Base-by-base conservation (phyloP, 2,888 invertebrate genomes). In the Temnothorax ravouxi region DNA sequence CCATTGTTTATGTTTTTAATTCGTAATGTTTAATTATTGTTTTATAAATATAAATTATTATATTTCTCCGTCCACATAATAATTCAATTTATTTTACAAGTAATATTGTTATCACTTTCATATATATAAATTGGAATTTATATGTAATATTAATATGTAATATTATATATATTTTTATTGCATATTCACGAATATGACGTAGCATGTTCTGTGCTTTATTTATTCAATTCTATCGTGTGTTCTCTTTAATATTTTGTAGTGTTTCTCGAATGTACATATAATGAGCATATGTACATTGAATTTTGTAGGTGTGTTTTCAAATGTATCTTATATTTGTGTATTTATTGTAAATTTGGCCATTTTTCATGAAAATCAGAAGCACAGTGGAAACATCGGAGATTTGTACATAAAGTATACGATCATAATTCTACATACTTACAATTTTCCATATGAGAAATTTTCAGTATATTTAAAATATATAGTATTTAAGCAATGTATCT, bases 11-110 rank as follows among this genome's bases (percentile, higher is more conserved):
- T 47, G 11, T 67, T 75, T 75, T 84, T 59, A 67, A 84, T 64
- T 66, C 66, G 34, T 61, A 72, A 44, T 77, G 56, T 64, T 56
- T 75, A 47, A 34, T 66, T 38, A 82, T 52, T 64, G n/a, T 81
- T 77, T 81, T 67, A 76, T 82, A 79, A 82, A 82, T 64, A 76
- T 82, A 79, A 82, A 82, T 86, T 82, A 84, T 86, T 77, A 38
- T 59, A 41, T 69, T 81, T 74, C 18, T 89, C 89, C 88, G 89
- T 89, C 89, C 89, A 87, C 66, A 21, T 15, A 72, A 59, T 21
- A 64, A 75, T 84, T 67, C 21, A 83, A 52, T 29, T 71, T 13
- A 34, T 11, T n/a, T 38, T 64, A 44, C 50, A 56, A 34, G 11
- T 79, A 29, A 59, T 67, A 59, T 38, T 80, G 21, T 59, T 83